Conservation (phyloP, 2,888 invertebrate species). For the Eupithecia centaureata region DNA sequence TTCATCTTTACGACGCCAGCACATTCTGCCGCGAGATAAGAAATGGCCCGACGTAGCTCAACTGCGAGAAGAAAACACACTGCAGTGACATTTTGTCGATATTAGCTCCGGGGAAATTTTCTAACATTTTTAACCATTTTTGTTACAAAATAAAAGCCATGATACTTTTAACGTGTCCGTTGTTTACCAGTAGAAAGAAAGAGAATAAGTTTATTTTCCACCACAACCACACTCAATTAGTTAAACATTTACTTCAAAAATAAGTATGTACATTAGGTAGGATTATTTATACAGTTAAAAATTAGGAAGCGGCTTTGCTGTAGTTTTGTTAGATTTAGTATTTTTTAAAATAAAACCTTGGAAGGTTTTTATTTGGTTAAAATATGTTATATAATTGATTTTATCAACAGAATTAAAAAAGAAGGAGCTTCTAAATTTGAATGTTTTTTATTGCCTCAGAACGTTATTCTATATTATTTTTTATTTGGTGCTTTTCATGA, state of each 20-base stretch:
- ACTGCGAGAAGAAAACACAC: slow-evolving; percentile 3
- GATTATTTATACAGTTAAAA: too few species aligned
- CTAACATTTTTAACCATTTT: neutral
- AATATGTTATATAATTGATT: neutral
- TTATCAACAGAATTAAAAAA: too few species aligned
- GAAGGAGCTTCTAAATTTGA: too few species aligned
- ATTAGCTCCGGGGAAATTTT: neutral
- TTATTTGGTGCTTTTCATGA: too few species aligned
- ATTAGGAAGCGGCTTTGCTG: too few species aligned
- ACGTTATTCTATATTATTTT: too few species aligned
- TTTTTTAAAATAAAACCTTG: neutral
- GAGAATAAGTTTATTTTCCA: too few species aligned
- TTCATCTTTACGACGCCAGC: slow-evolving; percentile 27
- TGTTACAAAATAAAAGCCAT: neutral
- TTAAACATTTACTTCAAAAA: too few species aligned
- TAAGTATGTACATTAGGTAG: too few species aligned
- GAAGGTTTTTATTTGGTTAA: neutral
- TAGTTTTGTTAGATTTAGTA: neutral
- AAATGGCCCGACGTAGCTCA: neutral
- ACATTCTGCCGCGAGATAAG: slow-evolving; percentile 22
- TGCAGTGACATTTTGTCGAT: slow-evolving; percentile 12
- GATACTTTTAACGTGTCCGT: neutral
- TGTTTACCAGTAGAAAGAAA: neutral
- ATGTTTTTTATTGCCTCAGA: too few species aligned
- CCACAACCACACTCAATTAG: too few species aligned